These are phyloP conservation scores for Trichogramma dendrolimi DNA, from an alignment of 2,888 invertebrate species.

Conservation along the genomic window DNA sequence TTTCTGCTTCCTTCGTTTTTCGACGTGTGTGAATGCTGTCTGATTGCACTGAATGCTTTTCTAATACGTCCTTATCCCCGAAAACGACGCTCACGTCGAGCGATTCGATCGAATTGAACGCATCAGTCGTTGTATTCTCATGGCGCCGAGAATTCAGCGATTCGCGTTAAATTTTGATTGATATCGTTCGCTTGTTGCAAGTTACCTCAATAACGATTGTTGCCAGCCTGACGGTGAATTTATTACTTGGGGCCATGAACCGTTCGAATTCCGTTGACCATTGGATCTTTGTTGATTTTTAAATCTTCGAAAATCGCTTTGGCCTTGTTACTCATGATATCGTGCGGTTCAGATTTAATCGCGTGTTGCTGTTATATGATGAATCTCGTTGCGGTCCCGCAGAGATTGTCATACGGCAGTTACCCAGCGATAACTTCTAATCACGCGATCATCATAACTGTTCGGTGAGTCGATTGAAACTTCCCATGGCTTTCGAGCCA, in stretches of 20 bases:
- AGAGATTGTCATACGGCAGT: conserved; percentile 15
- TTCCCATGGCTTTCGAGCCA: too few relatives aligned
- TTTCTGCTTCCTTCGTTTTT: conserved; percentile 17
- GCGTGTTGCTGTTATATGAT: neutral
- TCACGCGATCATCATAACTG: too few relatives aligned
- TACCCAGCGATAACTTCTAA: too few relatives aligned
- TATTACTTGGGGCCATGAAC: conserved; percentile 7
- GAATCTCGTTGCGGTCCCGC: conserved; percentile 36
- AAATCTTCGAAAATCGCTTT: conserved; percentile 10
- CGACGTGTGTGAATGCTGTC: conserved; percentile 10
- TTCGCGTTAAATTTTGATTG: conserved; percentile 11
- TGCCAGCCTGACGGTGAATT: neutral
- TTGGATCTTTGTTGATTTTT: neutral
- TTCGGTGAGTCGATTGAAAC: too few relatives aligned
- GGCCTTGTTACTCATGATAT: conserved; percentile 15
- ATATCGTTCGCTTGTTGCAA: too few relatives aligned
- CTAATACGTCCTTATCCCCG: neutral
- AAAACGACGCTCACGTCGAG: neutral
- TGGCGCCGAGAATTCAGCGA: conserved; percentile 29
- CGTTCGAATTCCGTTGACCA: conserved; percentile 9
- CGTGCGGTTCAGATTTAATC: neutral
- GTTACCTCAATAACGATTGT: too few relatives aligned
- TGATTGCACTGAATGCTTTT: neutral
- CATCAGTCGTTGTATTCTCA: conserved; percentile 27
- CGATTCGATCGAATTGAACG: neutral